Base-by-base conservation (phyloP, 1,140 invertebrate species). In the Neotoxoptera formosana region DNA sequence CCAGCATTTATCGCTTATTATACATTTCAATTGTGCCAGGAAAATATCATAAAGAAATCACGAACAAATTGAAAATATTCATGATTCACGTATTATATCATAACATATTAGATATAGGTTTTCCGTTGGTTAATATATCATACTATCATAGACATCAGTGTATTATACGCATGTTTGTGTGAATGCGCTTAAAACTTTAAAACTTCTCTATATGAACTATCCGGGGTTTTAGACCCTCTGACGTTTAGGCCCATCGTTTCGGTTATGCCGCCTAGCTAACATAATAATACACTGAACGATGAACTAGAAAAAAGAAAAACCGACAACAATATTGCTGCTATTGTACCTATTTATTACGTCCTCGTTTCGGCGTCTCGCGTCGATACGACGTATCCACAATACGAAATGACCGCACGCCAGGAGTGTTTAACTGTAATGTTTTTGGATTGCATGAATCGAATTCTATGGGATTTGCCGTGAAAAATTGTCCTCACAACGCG, bases 401-500 rank as follows among this genome's bases (percentile, higher is more conserved):
- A 8, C 11, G 51, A 56, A 23, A 34, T 41, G 88, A 56, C 48
- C 51, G 23, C 48, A 45, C n/a, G n/a, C 9, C 83, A 1, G 87
- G n/a, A 11, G 88, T 48, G 47, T 89, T 56, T 89, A 89, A 41
- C 51, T 89, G 88, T 90, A 67, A 60, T 67, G 67, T 67, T 90
- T 53, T 90, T 25, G 30, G 53, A 67, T 60, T n/a, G 53, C 14
- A 90, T 67, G 89, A 90, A 67, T 45, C 23, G 36, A 67, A 67
- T 93, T 56, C 7, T 51, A 2, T 53, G 30, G n/a, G 91, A 86
- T 93, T 86, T 84, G 84, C 81, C 91, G 48, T 93, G 91, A 84
- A 86, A 93, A 93, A 93, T 92, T 92, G 91, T 83, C 76, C 25
- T 51, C 25, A 47, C 47, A 88, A n/a, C 2, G 48, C n/a, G 87